Conservation (phyloP, 2,113 vertebrate species). For the Cyprinodon tularosa region DNA sequence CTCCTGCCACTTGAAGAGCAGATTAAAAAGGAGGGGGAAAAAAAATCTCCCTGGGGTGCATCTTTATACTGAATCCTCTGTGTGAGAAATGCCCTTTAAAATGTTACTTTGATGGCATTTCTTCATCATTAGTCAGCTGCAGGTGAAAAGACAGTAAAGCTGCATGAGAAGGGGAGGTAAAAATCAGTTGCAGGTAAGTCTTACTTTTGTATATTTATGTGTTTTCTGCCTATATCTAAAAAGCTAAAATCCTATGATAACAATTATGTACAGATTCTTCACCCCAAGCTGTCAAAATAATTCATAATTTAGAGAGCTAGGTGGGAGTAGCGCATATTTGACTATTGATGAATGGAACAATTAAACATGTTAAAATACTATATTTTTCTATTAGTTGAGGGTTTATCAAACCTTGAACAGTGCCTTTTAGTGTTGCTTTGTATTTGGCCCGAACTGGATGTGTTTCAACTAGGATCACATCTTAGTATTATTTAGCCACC, state of each 20-base stretch:
- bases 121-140: constrained; percentile 60
- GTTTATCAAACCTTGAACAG: no score
- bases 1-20: constrained; percentile 3
- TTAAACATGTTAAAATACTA: no score
- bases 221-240: not conserved
- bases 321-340: no score
- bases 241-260: not conserved
- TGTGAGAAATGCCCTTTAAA: constrained; percentile 57
- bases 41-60: constrained; percentile 30
- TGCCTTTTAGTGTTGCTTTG: not conserved
- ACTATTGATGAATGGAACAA: no score
- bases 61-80: not conserved
- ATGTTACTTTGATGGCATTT: constrained; percentile 56
- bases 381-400: no score
- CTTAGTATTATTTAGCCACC: not conserved
- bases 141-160: constrained; percentile 13
- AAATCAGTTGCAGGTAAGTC: constrained; percentile 21
- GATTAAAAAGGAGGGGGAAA: not conserved
- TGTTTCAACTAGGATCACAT: not conserved
- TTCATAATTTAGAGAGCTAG: no score
- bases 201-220: not conserved
- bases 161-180: constrained; percentile 1
- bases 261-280: not conserved
- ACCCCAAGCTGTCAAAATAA: no score
- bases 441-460: not conserved